Percentiles rank a stretch among this genome's conserved stretches.
These are phyloP conservation scores for Brachionus rubens DNA, from an alignment of 1,140 invertebrate species.

Conservation along the genomic window DNA sequence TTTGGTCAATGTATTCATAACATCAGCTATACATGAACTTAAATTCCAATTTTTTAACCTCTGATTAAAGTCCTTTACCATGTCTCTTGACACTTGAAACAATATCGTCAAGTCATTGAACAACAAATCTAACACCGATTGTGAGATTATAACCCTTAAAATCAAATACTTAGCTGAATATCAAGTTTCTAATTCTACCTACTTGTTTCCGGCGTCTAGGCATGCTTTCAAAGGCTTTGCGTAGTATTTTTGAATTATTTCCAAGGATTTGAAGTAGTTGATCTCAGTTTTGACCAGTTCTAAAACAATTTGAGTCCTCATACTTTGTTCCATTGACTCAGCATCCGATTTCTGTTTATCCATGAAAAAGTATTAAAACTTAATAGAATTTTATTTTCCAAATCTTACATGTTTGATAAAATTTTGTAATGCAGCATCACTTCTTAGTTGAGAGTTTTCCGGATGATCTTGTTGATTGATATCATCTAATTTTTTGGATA, in stretches of 20 bases:
- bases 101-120: not conserved
- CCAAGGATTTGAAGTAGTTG: slow-evolving; percentile 25
- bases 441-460: not conserved
- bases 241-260: slow-evolving; percentile 38
- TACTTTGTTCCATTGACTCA: slow-evolving; percentile 7
- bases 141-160: not conserved
- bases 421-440: not conserved
- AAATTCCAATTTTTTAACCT: slow-evolving; percentile 12
- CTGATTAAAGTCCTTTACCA: not conserved
- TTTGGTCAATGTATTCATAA: not conserved
- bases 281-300: slow-evolving; percentile 26
- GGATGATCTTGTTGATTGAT: not conserved
- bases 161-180: not conserved
- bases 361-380: too few species aligned
- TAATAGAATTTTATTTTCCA: not conserved
- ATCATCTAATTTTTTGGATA: not conserved
- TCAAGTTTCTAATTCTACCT: not conserved
- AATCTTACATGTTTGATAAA: slow-evolving; percentile 16
- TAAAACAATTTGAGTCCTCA: slow-evolving; percentile 24
- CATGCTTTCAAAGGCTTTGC: slow-evolving; percentile 20
- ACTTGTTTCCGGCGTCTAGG: not conserved
- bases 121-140: slow-evolving; percentile 14
- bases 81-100: slow-evolving; percentile 12
- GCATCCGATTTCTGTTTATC: slow-evolving; percentile 15
- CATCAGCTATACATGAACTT: slow-evolving; percentile 21